These are phyloP conservation scores for Antedon bifida DNA, from an alignment of 35 echinoderm and acorn worm species.

Conservation along the genomic window DNA sequence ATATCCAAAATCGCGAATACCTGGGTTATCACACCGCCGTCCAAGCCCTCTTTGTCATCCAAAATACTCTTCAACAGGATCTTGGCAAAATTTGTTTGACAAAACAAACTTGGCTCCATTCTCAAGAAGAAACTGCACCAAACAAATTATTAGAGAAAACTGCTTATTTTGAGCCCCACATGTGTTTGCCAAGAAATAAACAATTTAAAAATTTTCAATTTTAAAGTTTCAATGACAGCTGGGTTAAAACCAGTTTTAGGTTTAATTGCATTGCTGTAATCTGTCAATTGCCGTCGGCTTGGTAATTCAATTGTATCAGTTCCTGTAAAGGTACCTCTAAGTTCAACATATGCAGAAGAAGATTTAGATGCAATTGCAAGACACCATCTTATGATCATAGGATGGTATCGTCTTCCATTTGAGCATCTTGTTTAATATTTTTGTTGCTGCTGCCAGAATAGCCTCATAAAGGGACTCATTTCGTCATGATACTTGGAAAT, in stretches of 20 bases:
- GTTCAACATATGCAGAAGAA: slow-evolving; percentile 13
- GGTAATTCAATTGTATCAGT: slow-evolving; percentile 6
- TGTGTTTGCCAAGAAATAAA: slow-evolving; percentile 22
- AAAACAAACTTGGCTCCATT: slow-evolving; percentile 23
- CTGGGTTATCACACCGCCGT: slow-evolving; percentile 26
- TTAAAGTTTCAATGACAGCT: neutral
- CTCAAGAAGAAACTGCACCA: neutral
- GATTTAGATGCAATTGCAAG: slow-evolving; percentile 18
- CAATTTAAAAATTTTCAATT: too few species aligned
- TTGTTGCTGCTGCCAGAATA: slow-evolving; percentile 23
- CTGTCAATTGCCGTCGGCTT: slow-evolving; percentile 14
- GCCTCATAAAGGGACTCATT: slow-evolving; percentile 25
- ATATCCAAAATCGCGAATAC: slow-evolving; percentile 9
- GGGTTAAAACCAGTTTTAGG: neutral
- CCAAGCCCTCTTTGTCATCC: slow-evolving; percentile 20
- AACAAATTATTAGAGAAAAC: neutral
- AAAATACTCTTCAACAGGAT: slow-evolving; percentile 41
- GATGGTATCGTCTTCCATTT: too few species aligned
- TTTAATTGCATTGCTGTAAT: slow-evolving; percentile 19
- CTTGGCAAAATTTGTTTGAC: slow-evolving; percentile 31
- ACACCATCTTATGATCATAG: neutral
- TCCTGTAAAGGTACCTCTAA: slow-evolving; percentile 1
- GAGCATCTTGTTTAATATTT: slow-evolving; percentile 13
- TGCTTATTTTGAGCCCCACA: slow-evolving; percentile 10
- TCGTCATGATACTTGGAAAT: neutral